These are phyloP conservation scores for Amphipyra berbera DNA, from an alignment of 2,888 invertebrate genomes.

Conservation along the genomic window DNA sequence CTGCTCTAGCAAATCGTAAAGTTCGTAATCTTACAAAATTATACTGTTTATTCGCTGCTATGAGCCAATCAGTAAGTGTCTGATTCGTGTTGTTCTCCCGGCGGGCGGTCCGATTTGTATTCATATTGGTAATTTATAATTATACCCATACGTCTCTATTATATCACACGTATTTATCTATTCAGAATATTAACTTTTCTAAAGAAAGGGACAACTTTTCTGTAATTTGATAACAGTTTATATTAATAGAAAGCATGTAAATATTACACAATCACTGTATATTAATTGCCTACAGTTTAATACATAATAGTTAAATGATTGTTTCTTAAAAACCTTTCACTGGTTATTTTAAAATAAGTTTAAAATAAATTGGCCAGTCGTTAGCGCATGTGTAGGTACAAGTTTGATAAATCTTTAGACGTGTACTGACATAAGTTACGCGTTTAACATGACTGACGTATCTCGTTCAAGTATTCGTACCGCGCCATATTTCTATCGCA, in stretches of 20 bases:
- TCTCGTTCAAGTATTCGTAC: slow-evolving; percentile 56
- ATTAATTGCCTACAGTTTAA: slow-evolving; percentile 45
- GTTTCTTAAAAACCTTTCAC: slow-evolving; percentile 47
- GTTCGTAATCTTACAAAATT: slow-evolving; percentile 19
- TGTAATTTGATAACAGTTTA: slow-evolving; percentile 40
- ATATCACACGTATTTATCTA: slow-evolving; percentile 47
- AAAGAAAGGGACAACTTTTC: slow-evolving; percentile 45
- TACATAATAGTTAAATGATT: slow-evolving; percentile 37
- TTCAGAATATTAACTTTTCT: slow-evolving; percentile 41
- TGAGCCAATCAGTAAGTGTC: slow-evolving; percentile 33
- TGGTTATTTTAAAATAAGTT: slow-evolving; percentile 22
- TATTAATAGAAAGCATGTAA: slow-evolving; percentile 53
- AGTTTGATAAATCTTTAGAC: slow-evolving; percentile 26
- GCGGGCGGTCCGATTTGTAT: slow-evolving; percentile 52
- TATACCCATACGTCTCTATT: slow-evolving; percentile 34
- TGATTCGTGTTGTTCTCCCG: slow-evolving; percentile 30
- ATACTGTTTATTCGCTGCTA: slow-evolving; percentile 15
- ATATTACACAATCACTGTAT: slow-evolving; percentile 50
- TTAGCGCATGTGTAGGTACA: slow-evolving; percentile 18
- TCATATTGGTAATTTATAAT: slow-evolving; percentile 51
- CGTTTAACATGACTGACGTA: slow-evolving; percentile 48
- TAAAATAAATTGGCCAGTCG: slow-evolving; percentile 13
- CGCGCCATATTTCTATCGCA: slow-evolving; percentile 55
- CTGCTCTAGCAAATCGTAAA: slow-evolving; percentile 1
- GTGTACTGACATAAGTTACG: slow-evolving; percentile 18